These are phyloP conservation scores for Anolis carolinensis DNA, from an alignment of 2,113 vertebrate species.

Conservation along the genomic window DNA sequence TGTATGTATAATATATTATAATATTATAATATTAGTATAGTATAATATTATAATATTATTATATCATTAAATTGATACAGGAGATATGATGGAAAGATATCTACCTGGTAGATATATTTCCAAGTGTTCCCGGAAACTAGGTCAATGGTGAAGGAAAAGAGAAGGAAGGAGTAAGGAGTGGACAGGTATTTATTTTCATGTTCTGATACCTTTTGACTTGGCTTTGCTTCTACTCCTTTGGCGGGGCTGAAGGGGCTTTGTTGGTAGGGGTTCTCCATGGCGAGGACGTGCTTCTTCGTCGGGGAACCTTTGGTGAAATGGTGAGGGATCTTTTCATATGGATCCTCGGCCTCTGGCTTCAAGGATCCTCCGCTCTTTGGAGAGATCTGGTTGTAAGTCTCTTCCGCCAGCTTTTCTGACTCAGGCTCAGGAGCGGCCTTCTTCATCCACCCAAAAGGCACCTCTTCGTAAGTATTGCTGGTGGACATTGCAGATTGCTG, in stretches of 20 bases:
- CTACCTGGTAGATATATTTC: no score
- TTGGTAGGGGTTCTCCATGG: constrained; percentile 42
- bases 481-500: not conserved
- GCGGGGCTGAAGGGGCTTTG: constrained; percentile 16
- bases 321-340: constrained; percentile 36
- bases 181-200: not conserved
- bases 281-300: not conserved
- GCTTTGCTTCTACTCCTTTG: constrained; percentile 39
- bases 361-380: not conserved
- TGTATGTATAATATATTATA: no score
- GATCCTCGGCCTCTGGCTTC: constrained; percentile 13
- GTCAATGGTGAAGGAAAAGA: not conserved
- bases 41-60: no score
- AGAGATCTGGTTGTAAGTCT: not conserved
- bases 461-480: constrained; percentile 64
- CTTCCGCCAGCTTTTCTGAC: not conserved
- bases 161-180: not conserved
- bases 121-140: no score
- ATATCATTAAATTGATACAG: no score
- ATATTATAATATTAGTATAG: no score
- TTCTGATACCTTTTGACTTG: constrained; percentile 59
- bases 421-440: not conserved
- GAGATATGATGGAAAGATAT: no score
- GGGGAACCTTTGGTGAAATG: not conserved
- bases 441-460: constrained; percentile 42